A percentile compares a stretch with the other conserved stretches of the same genome.
These are phyloP conservation scores for Nemapogon koenigi DNA, from an alignment of 2,888 invertebrate genomes.

Conservation along the genomic window DNA sequence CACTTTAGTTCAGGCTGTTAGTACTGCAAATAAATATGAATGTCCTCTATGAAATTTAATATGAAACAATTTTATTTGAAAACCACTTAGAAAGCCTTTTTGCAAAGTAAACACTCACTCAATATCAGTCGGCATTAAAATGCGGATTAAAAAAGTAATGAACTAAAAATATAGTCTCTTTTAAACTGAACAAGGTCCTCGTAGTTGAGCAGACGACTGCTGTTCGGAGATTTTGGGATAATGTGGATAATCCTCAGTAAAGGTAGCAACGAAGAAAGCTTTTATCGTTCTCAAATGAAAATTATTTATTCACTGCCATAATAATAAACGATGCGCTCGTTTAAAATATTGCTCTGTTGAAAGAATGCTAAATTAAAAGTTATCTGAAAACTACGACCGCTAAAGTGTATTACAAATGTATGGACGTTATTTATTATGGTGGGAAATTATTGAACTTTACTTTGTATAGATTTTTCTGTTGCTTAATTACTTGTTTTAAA, in stretches of 20 bases:
- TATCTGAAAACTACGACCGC: too few species aligned
- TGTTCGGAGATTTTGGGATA: conserved; percentile 50
- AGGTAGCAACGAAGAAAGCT: conserved; percentile 42
- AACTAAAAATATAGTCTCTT: conserved; percentile 43
- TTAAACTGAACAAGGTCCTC: conserved; percentile 40
- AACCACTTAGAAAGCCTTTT: not conserved
- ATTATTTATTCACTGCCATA: conserved; percentile 44
- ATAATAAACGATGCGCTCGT: conserved; percentile 3
- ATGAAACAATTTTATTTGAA: not conserved
- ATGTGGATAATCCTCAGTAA: conserved; percentile 51
- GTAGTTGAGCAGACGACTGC: conserved; percentile 36
- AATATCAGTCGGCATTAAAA: conserved; percentile 31
- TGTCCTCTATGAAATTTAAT: too few species aligned
- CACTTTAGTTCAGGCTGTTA: too few species aligned
- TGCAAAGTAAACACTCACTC: not conserved
- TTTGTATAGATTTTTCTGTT: too few species aligned
- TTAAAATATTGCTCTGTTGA: conserved; percentile 6
- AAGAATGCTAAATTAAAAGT: too few species aligned
- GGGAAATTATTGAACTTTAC: too few species aligned
- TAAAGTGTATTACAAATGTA: too few species aligned
- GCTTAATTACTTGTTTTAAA: too few species aligned
- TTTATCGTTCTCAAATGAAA: conserved; percentile 35
- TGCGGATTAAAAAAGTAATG: conserved; percentile 33
- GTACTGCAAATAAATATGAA: too few species aligned
- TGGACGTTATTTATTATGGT: too few species aligned